Conservation (phyloP, 2,797 vertebrate species). For the Tragopan temminckii region DNA sequence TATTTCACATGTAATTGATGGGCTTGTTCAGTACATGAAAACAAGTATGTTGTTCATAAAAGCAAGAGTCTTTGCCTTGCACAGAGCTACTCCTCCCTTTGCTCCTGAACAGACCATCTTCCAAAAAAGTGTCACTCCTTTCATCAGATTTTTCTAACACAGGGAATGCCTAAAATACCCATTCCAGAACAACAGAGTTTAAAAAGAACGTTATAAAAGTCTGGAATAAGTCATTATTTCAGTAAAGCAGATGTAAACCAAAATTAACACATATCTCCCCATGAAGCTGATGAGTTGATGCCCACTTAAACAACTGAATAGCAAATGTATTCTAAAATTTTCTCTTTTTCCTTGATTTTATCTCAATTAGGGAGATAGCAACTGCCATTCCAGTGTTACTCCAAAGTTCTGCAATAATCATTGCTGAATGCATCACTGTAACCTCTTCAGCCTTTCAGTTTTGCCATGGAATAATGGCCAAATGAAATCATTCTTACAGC, state of each 20-base stretch:
- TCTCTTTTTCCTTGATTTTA: neutral
- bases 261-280: neutral
- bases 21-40: neutral
- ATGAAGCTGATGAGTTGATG: neutral
- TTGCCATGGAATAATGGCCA: neutral
- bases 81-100: neutral
- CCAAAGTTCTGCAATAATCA: neutral
- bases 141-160: neutral
- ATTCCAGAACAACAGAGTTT: conserved; percentile 52
- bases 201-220: conserved; percentile 16
- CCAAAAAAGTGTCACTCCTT: neutral
- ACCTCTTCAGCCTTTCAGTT: neutral
- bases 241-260: neutral
- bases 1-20: neutral
- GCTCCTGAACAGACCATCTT: neutral
- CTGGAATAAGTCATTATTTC: conserved; percentile 15
- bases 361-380: neutral
- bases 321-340: neutral
- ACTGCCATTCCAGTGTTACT: neutral
- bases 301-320: neutral
- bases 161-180: conserved; percentile 29
- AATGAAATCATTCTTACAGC: neutral
- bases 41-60: neutral
- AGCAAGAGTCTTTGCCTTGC: neutral
- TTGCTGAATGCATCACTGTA: neutral